A percentile compares a stretch with the other conserved stretches of the same genome.
These are phyloP conservation scores for Lottia scabra DNA, from an alignment of 2,888 invertebrate genomes.

Conservation along the genomic window DNA sequence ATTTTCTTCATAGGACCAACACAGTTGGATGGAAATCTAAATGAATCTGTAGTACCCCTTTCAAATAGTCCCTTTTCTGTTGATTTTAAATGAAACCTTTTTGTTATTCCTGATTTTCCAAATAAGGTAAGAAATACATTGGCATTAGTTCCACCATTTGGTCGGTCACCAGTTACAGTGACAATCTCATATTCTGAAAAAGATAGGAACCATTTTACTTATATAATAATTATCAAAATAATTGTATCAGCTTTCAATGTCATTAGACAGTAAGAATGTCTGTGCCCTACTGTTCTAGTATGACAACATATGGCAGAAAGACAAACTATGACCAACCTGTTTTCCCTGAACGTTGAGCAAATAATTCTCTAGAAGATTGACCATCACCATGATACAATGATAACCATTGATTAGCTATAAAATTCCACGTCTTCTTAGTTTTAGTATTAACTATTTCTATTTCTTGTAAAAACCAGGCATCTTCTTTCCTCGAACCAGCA, in stretches of 20 bases:
- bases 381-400: slow-evolving; percentile 67
- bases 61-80: slow-evolving; percentile 50
- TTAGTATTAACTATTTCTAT: slow-evolving; percentile 65
- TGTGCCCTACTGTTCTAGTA: too few relatives aligned
- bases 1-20: slow-evolving; percentile 67
- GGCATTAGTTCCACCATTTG: slow-evolving; percentile 65
- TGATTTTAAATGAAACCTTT: slow-evolving; percentile 60
- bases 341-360: slow-evolving; percentile 58
- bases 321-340: slow-evolving; percentile 52
- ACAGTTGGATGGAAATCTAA: slow-evolving; percentile 62
- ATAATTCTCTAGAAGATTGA: slow-evolving; percentile 61
- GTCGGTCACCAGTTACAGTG: slow-evolving; percentile 65
- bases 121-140: slow-evolving; percentile 66
- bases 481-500: slow-evolving; percentile 64
- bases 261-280: too few relatives aligned
- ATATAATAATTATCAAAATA: too few relatives aligned
- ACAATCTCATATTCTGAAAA: slow-evolving; percentile 68
- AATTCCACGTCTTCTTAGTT: slow-evolving; percentile 63
- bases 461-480: slow-evolving; percentile 67
- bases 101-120: slow-evolving; percentile 65
- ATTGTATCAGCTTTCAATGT: too few relatives aligned
- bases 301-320: too few relatives aligned
- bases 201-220: neutral
- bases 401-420: slow-evolving; percentile 67
- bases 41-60: slow-evolving; percentile 58